A percentile compares a stretch with the other conserved stretches of the same genome.
These are phyloP conservation scores for Coenonympha arcania DNA, from an alignment of 2,888 invertebrate species.

Conservation along the genomic window DNA sequence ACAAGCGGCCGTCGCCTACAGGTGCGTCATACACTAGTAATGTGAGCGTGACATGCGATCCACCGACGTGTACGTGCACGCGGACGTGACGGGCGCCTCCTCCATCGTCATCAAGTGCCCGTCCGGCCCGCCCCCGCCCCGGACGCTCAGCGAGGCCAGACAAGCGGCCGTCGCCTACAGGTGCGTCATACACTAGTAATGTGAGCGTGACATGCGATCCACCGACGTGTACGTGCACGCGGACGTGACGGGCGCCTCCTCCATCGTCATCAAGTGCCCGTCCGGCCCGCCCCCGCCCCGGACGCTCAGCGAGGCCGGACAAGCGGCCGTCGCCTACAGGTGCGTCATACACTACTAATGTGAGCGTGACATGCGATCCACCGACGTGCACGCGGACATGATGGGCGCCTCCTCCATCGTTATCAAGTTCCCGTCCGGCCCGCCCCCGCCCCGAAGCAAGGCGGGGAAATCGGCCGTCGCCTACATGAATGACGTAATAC, in stretches of 20 bases:
- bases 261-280: constrained; percentile 89
- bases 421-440: constrained; percentile 80
- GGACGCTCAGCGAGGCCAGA: constrained; percentile 96
- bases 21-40: constrained; percentile 63
- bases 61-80: constrained; percentile 97
- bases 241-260: constrained; percentile 93
- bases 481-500: constrained; percentile 74
- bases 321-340: constrained; percentile 96
- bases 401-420: constrained; percentile 94
- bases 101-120: constrained; percentile 92
- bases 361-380: no score
- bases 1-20: constrained; percentile 94
- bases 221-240: constrained; percentile 99
- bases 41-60: no score
- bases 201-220: no score
- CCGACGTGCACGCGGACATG: constrained; percentile 97
- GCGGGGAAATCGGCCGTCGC: constrained; percentile 97
- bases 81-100: constrained; percentile 93
- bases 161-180: constrained; percentile 96
- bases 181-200: constrained; percentile 48
- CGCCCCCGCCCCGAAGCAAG: constrained; percentile 93
- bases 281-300: constrained; percentile 83
- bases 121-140: constrained; percentile 81
- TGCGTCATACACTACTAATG: no score
- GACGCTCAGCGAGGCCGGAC: constrained; percentile 96